Evolutionary conservation across 2,113 vertebrate genomes (phyloP), one percentile per base, ranked within the genome.

Genomic region (Lota lota): DNA sequence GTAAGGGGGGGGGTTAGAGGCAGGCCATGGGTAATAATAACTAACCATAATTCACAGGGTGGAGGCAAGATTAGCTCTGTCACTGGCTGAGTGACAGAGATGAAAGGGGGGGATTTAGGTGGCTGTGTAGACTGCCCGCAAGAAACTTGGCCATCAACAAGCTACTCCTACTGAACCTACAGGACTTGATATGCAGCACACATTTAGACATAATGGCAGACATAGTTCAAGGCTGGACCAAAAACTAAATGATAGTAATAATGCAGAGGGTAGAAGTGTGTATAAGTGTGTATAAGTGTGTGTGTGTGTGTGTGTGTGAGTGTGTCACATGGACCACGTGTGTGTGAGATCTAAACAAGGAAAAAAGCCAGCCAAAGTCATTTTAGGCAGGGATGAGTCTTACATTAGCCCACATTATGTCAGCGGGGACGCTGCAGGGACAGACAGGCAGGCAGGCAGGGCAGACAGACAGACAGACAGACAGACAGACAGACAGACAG

Each of bases 31-130:
- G 80, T 77, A 78, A n/a, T n/a, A n/a, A n/a, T n/a, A n/a, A n/a
- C n/a, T n/a, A n/a, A n/a, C 66, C 67, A 85, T 84, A 82, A 88
- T 87, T 88, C 81, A 85, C 72, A 85, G 11, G 0, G 19, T n/a
- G 70, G 19, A 67, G 63, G 71, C 51, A 66, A 64, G 72, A 69
- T 78, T 69, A 79, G 64, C 36, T 54, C 57, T 73, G 65, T 73
- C 63, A 61, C 66, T 61, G 22, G 59, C 65, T 53, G 22, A 56
- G 22, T 64, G 72, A 68, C 67, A 73, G 71, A 68, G 28, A 28
- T 28, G 28, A 28, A 28, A 69, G 66, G 57, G 64, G 40, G 61
- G 58, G 22, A 77, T 81, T 56, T 85, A 69, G 78, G 64, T 79
- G 83, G 61, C 67, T 69, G 75, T 70, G 76, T 73, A 81, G 78